phyloP scores from a whole-genome alignment of 2,888 invertebrate genomes.

The Caradrina clavipalpis region DNA sequence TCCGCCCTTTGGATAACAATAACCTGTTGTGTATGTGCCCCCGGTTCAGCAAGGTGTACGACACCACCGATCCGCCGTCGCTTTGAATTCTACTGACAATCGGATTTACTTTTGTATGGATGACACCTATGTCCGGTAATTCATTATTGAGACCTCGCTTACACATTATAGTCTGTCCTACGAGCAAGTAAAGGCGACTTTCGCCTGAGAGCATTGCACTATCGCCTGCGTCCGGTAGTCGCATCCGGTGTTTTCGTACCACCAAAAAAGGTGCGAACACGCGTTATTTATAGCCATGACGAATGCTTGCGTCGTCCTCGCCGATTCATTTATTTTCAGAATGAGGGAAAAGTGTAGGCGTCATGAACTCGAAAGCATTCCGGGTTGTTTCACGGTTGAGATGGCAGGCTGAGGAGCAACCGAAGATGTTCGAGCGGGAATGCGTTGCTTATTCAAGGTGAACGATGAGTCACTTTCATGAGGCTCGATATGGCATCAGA shows the following conservation, averaged over 20 bases:
- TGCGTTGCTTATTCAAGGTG: slow-evolving; percentile 58
- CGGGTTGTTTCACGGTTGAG: slow-evolving; percentile 66
- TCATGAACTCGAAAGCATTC: slow-evolving; percentile 73
- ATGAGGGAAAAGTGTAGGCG: slow-evolving; percentile 79
- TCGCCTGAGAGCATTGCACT: slow-evolving; percentile 83
- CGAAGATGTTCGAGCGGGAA: slow-evolving; percentile 39
- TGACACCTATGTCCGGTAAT: slow-evolving; percentile 84
- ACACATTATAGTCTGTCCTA: slow-evolving; percentile 65
- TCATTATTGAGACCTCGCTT: slow-evolving; percentile 72
- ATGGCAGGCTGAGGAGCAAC: slow-evolving; percentile 35
- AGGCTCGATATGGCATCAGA: slow-evolving; percentile 43
- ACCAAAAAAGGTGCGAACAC: slow-evolving; percentile 90
- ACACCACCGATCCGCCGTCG: slow-evolving; percentile 71
- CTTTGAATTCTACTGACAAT: slow-evolving; percentile 74
- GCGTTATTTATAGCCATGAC: slow-evolving; percentile 88
- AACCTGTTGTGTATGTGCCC: slow-evolving; percentile 70
- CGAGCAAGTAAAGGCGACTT: slow-evolving; percentile 76
- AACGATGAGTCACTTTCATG: slow-evolving; percentile 63
- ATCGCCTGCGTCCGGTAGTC: slow-evolving; percentile 86
- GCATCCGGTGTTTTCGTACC: slow-evolving; percentile 88
- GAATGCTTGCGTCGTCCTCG: slow-evolving; percentile 81
- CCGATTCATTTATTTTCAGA: slow-evolving; percentile 84
- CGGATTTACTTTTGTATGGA: slow-evolving; percentile 81
- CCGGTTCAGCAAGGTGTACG: slow-evolving; percentile 68
- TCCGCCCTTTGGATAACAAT: slow-evolving; percentile 69